A percentile compares a stretch with the other conserved stretches of the same genome.
phyloP scores from a whole-genome alignment of 2,113 vertebrate genomes.

The Procavia capensis region DNA sequence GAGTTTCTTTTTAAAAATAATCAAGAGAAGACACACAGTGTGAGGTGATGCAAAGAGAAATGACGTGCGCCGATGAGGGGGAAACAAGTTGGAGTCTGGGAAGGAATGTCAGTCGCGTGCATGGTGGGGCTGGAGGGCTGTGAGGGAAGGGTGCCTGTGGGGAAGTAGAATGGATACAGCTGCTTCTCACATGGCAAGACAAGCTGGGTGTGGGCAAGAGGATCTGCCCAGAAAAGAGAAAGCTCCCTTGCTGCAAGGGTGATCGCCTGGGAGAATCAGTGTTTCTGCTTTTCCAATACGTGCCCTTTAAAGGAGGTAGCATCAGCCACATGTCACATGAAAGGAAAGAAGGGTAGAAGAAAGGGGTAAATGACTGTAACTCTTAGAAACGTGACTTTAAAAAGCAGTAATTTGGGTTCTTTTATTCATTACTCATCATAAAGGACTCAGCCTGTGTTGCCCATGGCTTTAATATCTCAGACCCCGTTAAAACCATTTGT shows the following conservation, averaged over 20 bases:
- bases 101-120: not conserved
- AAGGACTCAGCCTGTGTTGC: conserved; percentile 83
- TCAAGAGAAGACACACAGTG: not conserved
- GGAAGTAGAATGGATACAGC: not conserved
- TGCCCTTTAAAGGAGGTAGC: not conserved
- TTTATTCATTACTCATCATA: conserved; percentile 86
- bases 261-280: not conserved
- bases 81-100: not conserved
- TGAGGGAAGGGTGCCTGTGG: not conserved
- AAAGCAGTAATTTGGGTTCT: conserved; percentile 82
- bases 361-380: conserved; percentile 79
- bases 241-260: not conserved
- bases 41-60: not conserved
- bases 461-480: conserved; percentile 85
- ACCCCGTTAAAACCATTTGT: conserved; percentile 86
- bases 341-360: conserved; percentile 57
- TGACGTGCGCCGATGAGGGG: not conserved
- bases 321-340: conserved; percentile 55
- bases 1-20: not conserved
- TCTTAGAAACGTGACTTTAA: conserved; percentile 81
- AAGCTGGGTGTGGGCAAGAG: not conserved
- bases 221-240: not conserved
- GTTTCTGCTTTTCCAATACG: conserved; percentile 3
- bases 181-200: not conserved
- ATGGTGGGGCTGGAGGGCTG: not conserved